A percentile compares a stretch with the other conserved stretches of the same genome.
phyloP scores from a whole-genome alignment of 1,140 invertebrate species.

The Hypsibius dujardini region DNA sequence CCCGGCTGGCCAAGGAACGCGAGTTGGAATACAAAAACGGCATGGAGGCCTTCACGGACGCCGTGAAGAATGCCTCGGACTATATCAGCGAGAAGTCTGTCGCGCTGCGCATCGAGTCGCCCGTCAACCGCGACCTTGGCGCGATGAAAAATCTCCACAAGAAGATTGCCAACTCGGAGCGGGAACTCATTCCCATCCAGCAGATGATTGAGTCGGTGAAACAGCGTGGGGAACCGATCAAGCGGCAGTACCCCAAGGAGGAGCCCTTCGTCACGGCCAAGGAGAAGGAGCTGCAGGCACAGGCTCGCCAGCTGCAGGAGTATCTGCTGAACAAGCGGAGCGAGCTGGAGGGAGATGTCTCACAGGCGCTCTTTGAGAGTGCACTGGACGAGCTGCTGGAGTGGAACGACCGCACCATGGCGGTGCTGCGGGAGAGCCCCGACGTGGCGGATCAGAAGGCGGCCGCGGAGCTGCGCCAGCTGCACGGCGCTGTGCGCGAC shows the following conservation, averaged over 20 bases:
- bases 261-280: slow-evolving; percentile 59
- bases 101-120: not conserved
- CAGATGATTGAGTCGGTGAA: slow-evolving; percentile 37
- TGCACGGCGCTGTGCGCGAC: slow-evolving; percentile 71
- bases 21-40: not conserved
- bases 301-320: not conserved
- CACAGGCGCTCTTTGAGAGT: slow-evolving; percentile 80
- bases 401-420: slow-evolving; percentile 15
- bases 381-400: slow-evolving; percentile 50
- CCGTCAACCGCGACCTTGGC: not conserved
- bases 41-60: not conserved
- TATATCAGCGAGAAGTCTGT: not conserved
- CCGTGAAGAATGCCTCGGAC: not conserved
- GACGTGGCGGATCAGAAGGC: slow-evolving; percentile 33
- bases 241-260: slow-evolving; percentile 62
- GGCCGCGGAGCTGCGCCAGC: slow-evolving; percentile 70
- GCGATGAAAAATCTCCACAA: slow-evolving; percentile 6
- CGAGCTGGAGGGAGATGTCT: slow-evolving; percentile 68
- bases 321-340: slow-evolving; percentile 25
- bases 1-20: not conserved
- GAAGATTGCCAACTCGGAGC: slow-evolving; percentile 36
- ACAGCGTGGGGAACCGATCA: not conserved
- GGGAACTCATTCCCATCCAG: slow-evolving; percentile 68
- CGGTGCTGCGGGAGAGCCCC: slow-evolving; percentile 30
- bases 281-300: slow-evolving; percentile 53